A percentile compares a stretch with the other conserved stretches of the same genome.
These are phyloP conservation scores for Gobius niger DNA, from an alignment of 2,113 vertebrate species.

Conservation along the genomic window DNA sequence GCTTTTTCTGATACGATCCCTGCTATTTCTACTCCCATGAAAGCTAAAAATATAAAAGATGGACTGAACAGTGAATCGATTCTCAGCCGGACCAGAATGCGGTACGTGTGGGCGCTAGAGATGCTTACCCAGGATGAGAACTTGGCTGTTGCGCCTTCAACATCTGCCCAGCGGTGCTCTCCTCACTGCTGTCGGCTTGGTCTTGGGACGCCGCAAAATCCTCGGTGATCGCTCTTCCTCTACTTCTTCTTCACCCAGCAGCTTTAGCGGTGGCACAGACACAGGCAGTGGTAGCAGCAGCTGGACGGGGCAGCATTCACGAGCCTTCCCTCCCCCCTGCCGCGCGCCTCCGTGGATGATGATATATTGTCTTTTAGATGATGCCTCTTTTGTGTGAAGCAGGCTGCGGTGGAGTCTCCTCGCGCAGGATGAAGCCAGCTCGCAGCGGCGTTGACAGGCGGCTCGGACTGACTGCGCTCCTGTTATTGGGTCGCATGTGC, in stretches of 20 bases:
- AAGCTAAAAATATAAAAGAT: neutral
- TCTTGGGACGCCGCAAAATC: conserved; percentile 25
- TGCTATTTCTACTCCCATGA: neutral
- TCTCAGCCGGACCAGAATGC: neutral
- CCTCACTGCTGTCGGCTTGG: conserved; percentile 40
- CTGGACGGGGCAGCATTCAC: conserved; percentile 43
- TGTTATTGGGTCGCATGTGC: conserved; percentile 40
- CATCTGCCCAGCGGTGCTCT: conserved; percentile 55
- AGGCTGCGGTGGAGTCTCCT: conserved; percentile 32
- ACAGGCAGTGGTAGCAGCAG: conserved; percentile 41
- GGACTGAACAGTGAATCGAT: neutral
- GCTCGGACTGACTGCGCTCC: conserved; percentile 45
- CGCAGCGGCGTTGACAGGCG: conserved; percentile 29
- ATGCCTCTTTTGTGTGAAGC: conserved; percentile 19
- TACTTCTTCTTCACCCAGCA: neutral
- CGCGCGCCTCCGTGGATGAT: conserved; percentile 23
- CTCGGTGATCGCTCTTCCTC: conserved; percentile 31
- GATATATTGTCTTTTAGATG: conserved; percentile 25
- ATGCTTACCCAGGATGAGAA: conserved; percentile 73
- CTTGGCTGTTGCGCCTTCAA: conserved; percentile 48
- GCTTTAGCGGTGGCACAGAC: conserved; percentile 12
- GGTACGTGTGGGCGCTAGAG: conserved; percentile 3
- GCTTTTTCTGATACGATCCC: too few species aligned
- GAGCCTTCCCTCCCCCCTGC: conserved; percentile 30
- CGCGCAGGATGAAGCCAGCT: conserved; percentile 31